Base-by-base conservation (phyloP, 2,888 invertebrate species). In the Sphecodes monilicornis region DNA sequence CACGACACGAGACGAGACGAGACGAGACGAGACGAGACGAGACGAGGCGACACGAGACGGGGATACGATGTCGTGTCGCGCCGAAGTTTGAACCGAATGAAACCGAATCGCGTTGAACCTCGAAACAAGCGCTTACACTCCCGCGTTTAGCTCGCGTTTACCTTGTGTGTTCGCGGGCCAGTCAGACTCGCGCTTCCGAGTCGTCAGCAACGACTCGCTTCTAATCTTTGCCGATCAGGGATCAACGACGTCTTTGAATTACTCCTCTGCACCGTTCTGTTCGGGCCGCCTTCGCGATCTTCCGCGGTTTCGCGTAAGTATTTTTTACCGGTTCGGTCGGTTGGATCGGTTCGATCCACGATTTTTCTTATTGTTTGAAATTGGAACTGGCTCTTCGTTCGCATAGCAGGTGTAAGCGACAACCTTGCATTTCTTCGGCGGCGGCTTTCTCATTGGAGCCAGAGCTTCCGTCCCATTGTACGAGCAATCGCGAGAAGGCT, bases 161-260 rank as follows among this genome's bases (percentile, higher is more conserved):
- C 93, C 92, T 94, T 91, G 72, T 85, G 88, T 86, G 85, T 81
- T 86, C 90, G 89, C 89, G 91, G 92, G 91, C 92, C 94, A 94
- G 94, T 94, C 90, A 92, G 93, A 89, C 92, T 93, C 92, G 93
- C 91, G 94, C 94, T 93, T 93, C 92, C 93, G 91, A 93, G 91
- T 92, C 86, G 93, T 91, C 91, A 93, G 91, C 93, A 94, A 84
- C 86, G 83, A 78, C 80, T 84, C 78, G 83, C 78, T 84, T 73
- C 74, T 66, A 72, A 79, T 81, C 78, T 60, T 77, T 78, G n/a
- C 22, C 29, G 64, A 76, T 66, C 80, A 66, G 18, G 54, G 75
- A 22, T 57, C 18, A 10, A 0, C 66, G 22, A 36, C 29, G 8
- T 8, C 18, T 60, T 60, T 29, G 1, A 16, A 60, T 29, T 60